Evolutionary conservation across 2,888 invertebrate species (phyloP), one percentile per base, ranked within the genome.

Genomic region (Eupithecia vulgata): DNA sequence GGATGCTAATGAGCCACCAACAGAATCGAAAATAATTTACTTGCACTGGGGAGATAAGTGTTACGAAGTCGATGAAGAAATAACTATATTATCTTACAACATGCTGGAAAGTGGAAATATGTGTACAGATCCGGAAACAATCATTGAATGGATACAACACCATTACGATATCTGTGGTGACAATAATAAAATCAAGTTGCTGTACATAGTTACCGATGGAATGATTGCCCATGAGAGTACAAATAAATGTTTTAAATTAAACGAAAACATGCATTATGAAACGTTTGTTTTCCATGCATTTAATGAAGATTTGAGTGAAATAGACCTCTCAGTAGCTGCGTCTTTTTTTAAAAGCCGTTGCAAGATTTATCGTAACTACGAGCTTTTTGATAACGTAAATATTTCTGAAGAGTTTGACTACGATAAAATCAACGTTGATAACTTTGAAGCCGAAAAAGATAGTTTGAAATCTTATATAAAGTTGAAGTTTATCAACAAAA

Each of bases 361-460:
- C 72, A 72, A 67, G 4, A 74, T 84, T 71, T 83, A 85, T 72
- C 74, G 84, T 30, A 86, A 86, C 69, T 67, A 80, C 30, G 73
- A 82, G 34, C 75, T 83, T 65, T 67, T 59, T 42, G 83, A 84
- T 61, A 75, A 74, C 35, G 78, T 73, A n/a, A 78, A 87, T 81
- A 81, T 87, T 75, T 82, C 84, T 8, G 72, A 80, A 13, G 82
- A 81, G n/a, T 87, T 79, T 73, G 81, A 85, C 70, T 87, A 87
- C 67, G 79, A 80, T 37, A 78, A 79, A 57, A 81, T 87, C 7
- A 84, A 79, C 7, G 10, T 79, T 5, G 72, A 81, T 5, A 87
- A 85, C 66, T 87, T 85, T 79, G 62, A 6, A 17, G 25, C 35
- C 0, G 81, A 84, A 76, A 86, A 79, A 78, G 80, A 86, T 7